Evolutionary conservation across 2,888 invertebrate species (phyloP).

Genomic region (Galerucella calmariensis): DNA sequence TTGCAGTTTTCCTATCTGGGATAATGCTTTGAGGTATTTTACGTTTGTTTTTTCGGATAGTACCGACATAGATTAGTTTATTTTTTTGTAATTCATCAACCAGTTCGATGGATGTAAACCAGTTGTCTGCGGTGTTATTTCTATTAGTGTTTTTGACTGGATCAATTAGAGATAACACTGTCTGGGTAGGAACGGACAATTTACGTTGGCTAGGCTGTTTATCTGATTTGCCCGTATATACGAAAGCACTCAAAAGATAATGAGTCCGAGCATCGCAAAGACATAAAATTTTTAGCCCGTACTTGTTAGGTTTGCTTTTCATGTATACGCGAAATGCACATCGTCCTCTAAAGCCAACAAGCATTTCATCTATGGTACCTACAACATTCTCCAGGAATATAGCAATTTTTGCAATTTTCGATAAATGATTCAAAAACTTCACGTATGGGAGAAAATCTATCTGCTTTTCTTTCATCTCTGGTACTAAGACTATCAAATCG

Average conservation of each 20-base stretch:
- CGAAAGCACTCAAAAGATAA: not conserved
- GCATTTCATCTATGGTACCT: slow-evolving; percentile 7
- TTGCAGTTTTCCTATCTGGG: not conserved
- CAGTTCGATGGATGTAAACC: too few relatives aligned
- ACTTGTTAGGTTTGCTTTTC: slow-evolving; percentile 7
- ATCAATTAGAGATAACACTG: not conserved
- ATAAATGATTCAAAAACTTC: not conserved
- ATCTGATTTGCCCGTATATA: not conserved
- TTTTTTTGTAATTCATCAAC: not conserved
- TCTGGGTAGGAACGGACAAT: not conserved
- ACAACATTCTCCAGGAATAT: slow-evolving; percentile 8
- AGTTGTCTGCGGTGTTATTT: not conserved
- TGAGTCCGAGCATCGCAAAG: not conserved
- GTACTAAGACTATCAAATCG: slow-evolving; percentile 2
- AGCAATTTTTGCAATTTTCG: slow-evolving; percentile 1
- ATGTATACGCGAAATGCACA: slow-evolving; percentile 8
- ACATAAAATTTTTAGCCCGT: not conserved
- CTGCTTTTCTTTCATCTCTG: not conserved
- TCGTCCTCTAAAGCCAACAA: slow-evolving; percentile 11
- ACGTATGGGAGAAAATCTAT: slow-evolving; percentile 1
- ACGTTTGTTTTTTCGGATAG: not conserved
- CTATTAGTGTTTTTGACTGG: not conserved
- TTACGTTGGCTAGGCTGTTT: not conserved
- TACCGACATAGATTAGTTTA: slow-evolving; percentile 9
- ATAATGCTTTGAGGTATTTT: not conserved